A percentile compares a stretch with the other conserved stretches of the same genome.
Conservation (phyloP, 2,888 invertebrate species). For the Ellobium chinense region DNA sequence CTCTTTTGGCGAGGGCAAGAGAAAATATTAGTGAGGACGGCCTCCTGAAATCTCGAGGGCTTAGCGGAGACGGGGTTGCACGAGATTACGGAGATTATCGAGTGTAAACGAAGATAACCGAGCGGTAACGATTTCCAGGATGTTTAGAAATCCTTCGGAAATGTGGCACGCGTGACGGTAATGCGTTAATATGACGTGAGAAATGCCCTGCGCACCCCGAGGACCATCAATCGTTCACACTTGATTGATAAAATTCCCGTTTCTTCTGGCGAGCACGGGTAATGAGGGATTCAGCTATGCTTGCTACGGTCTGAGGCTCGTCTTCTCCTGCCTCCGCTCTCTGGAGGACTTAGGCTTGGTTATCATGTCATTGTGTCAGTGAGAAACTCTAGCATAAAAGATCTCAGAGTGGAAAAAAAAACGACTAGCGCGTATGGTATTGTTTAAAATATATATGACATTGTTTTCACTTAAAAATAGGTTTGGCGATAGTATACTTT, state of each 20-base stretch:
- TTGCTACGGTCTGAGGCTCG: background rate
- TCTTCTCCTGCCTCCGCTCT: background rate
- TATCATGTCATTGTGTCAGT: too few species aligned
- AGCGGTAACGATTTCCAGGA: slow-evolving; percentile 28
- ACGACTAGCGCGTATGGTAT: too few species aligned
- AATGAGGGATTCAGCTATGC: slow-evolving; percentile 19
- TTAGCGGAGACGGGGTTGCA: background rate
- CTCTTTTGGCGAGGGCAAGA: background rate
- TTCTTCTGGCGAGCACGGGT: background rate
- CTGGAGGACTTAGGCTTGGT: too few species aligned
- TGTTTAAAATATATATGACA: too few species aligned
- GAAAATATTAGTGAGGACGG: slow-evolving; percentile 17
- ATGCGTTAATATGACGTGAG: slow-evolving; percentile 29
- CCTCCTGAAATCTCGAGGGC: background rate
- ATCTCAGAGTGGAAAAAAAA: too few species aligned
- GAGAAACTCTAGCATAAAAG: too few species aligned
- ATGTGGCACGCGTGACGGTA: slow-evolving; percentile 10
- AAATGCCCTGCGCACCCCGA: background rate
- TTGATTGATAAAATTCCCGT: background rate
- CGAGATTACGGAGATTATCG: slow-evolving; percentile 35
- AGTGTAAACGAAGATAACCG: slow-evolving; percentile 24
- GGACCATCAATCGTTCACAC: slow-evolving; percentile 28
- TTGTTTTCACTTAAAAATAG: too few species aligned
- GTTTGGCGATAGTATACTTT: too few species aligned
- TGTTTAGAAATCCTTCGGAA: slow-evolving; percentile 32